Percentiles rank a stretch among this genome's conserved stretches.
Conservation (phyloP, 2,888 invertebrate genomes). For the Euplexia lucipara region DNA sequence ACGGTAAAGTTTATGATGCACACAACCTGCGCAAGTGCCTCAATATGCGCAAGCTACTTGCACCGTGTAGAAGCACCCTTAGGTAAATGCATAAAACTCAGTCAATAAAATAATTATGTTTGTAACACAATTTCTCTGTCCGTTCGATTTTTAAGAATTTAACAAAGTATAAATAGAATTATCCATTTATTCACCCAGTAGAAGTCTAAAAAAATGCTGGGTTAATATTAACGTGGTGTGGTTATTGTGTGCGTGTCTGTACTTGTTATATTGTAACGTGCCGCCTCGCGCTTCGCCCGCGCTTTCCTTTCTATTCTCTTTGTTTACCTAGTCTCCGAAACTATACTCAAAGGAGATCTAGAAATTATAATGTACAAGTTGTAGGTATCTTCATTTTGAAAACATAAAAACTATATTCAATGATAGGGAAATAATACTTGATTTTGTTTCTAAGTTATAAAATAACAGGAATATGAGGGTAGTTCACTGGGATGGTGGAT, state of each 20-base stretch:
- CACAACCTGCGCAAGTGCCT: too few species aligned
- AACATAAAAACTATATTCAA: background rate
- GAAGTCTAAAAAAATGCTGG: slow-evolving; percentile 59
- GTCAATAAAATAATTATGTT: too few species aligned
- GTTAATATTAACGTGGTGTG: slow-evolving; percentile 77
- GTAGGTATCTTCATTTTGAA: background rate
- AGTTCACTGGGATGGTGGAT: slow-evolving; percentile 1
- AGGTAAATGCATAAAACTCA: too few species aligned
- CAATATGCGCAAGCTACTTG: too few species aligned
- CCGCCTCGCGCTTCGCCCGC: slow-evolving; percentile 84
- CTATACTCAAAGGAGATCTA: slow-evolving; percentile 39
- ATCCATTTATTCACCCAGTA: slow-evolving; percentile 74
- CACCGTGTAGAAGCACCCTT: too few species aligned
- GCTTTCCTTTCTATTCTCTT: slow-evolving; percentile 65
- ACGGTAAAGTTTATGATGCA: too few species aligned
- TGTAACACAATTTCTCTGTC: too few species aligned
- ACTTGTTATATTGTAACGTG: slow-evolving; percentile 74
- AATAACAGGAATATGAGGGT: background rate
- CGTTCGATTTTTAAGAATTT: too few species aligned
- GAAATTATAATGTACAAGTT: slow-evolving; percentile 32
- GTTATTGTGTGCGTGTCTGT: slow-evolving; percentile 80
- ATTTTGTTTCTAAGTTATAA: background rate
- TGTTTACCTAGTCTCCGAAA: slow-evolving; percentile 39
- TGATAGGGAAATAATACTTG: background rate
- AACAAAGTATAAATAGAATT: too few species aligned